Base-by-base conservation (phyloP, 1,140 invertebrate genomes). In the Drosophila ironensis region DNA sequence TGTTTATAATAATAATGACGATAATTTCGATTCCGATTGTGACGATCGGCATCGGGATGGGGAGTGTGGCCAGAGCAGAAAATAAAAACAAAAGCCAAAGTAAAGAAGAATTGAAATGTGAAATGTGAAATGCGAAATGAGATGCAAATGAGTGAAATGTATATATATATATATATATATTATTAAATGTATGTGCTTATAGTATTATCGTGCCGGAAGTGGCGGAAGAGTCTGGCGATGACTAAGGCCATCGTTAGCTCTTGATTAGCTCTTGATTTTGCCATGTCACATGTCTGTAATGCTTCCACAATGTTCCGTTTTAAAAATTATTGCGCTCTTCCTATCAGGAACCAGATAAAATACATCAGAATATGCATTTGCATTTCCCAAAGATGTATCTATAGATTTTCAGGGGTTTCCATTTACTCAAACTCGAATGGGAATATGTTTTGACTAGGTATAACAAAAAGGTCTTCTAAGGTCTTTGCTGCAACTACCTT, bases 121-220 rank as follows among this genome's bases (percentile, higher is more conserved):
- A n/a, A n/a, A n/a, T n/a, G n/a, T n/a, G n/a, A n/a, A n/a, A n/a
- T n/a, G n/a, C n/a, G n/a, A n/a, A n/a, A n/a, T n/a, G n/a, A n/a
- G n/a, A n/a, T n/a, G n/a, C n/a, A 40, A 60, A 57, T 57, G 30
- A 61, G 47, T 37, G 61, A 44, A 44, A 16, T 44, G 41, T 9
- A 44, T 9, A 44, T 44, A 27, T 20, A 16, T 37, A 17, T 37
- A 35, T 42, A 60, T 45, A 52, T 11, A 6, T 33, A 33, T 2
- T 37, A 42, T 8, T 3, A 19, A 28, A 45, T 33, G 35, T 45
- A 56, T 33, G 48, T 37, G 4, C 14, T 16, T 33, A 63, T 37
- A 38, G 46, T 63, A 63, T 48, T 63, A 63, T 63, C 60, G 33
- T 63, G 60, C 42, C 57, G 56, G 60, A 48, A 47, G 60, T 63